Base-by-base conservation (phyloP, 1,140 invertebrate genomes). In the Halictus rubicundus region DNA sequence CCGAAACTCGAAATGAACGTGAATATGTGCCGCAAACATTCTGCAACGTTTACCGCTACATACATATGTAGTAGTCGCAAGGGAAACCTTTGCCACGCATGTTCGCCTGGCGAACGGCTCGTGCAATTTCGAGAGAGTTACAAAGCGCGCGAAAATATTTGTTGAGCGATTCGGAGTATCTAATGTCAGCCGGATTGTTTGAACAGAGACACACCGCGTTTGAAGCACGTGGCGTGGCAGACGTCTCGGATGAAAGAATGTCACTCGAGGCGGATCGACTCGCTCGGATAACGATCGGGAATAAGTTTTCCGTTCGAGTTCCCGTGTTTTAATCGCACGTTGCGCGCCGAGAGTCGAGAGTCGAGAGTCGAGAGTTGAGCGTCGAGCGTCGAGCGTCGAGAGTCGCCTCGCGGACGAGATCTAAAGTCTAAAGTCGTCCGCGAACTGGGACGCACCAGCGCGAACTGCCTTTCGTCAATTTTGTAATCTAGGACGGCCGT, bases 341-440 rank as follows among this genome's bases (percentile, higher is more conserved):
- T 21, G n/a, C 25, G 2, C 32, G 32, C 5, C 32, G 32, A 32
- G 32, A 2, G 32, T 32, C 27, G 27, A 32, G 1, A 1, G 27
- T 32, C 32, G 32, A 5, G 32, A 32, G 59, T 69, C 68, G 57
- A n/a, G n/a, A n/a, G n/a, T n/a, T n/a, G n/a, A n/a, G n/a, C n/a
- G 32, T 32, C 32, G 32, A 32, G 32, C 32, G 32, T 32, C 27
- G 27, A 32, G 1, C 27, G 27, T 32, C 32, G 32, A 5, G 32
- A 32, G 59, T 69, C 68, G 57, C 61, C 37, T 60, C 21, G 32
- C 63, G 42, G 37, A 70, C 32, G 25, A 32, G 71, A 63, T 73
- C 78, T 84, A 77, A 69, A 84, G 77, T 73, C 78, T 84, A 77
- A 69, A 84, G 77, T 37, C 25, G 68, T 69, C 64, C 9, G 7